Evolutionary conservation across 2,888 invertebrate genomes (phyloP).

Genomic region (Caenorhabditis panamensis): DNA sequence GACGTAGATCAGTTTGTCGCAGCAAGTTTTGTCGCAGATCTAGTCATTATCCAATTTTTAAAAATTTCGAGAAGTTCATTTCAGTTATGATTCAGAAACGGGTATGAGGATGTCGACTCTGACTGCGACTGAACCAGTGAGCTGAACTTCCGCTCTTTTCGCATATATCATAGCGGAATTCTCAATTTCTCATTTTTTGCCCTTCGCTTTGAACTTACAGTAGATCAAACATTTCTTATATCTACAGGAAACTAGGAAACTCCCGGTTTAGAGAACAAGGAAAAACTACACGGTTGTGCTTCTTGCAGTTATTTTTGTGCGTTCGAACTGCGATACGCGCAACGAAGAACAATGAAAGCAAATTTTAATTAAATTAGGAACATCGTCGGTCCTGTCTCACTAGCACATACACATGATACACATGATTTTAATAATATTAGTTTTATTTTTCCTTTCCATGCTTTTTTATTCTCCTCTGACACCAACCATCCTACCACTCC

Average conservation of each 20-base stretch:
- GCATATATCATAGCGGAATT: slow-evolving; percentile 5
- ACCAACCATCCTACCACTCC: background rate
- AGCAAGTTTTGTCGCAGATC: slow-evolving; percentile 10
- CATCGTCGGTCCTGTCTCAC: slow-evolving; percentile 41
- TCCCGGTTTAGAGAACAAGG: no score
- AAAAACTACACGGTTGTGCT: slow-evolving; percentile 13
- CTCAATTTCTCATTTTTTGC: background rate
- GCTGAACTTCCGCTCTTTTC: slow-evolving; percentile 43
- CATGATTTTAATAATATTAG: slow-evolving; percentile 68
- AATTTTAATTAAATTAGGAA: slow-evolving; percentile 67
- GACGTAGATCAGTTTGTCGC: slow-evolving; percentile 10
- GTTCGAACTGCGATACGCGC: slow-evolving; percentile 50
- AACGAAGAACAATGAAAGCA: slow-evolving; percentile 60
- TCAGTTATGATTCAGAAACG: no score
- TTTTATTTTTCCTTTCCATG: slow-evolving; percentile 46
- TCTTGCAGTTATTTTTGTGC: slow-evolving; percentile 48
- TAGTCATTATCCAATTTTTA: background rate
- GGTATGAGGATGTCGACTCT: background rate
- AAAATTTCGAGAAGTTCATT: background rate
- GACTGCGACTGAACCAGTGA: slow-evolving; percentile 26
- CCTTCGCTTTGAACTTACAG: slow-evolving; percentile 3
- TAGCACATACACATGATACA: slow-evolving; percentile 61
- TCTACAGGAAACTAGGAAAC: no score
- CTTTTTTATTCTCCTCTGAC: background rate
- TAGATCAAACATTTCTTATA: slow-evolving; percentile 14